Evolutionary conservation across 2,888 invertebrate species (phyloP).

Genomic region (Salpingus planirostris): DNA sequence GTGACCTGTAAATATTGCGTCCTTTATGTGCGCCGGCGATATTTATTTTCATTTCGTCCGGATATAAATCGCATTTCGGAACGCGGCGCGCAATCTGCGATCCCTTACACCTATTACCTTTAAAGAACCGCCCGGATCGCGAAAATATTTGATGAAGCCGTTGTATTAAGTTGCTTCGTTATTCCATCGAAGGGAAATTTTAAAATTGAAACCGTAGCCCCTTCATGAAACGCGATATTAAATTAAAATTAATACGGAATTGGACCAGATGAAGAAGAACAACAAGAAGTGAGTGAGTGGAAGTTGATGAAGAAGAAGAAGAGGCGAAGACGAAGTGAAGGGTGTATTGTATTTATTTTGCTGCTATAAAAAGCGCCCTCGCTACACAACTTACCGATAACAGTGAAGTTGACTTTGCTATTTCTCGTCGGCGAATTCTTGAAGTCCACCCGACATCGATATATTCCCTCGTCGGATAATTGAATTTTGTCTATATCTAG

Average conservation of each 20-base stretch:
- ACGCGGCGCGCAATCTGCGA: no score
- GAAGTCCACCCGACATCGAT: slow-evolving; percentile 66
- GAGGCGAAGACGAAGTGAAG: no score
- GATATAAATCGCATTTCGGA: slow-evolving; percentile 1
- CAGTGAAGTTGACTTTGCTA: slow-evolving; percentile 64
- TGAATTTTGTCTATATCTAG: slow-evolving; percentile 50
- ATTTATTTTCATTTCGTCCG: slow-evolving; percentile 10
- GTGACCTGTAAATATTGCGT: slow-evolving; percentile 18
- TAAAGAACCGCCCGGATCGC: neutral
- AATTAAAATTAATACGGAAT: slow-evolving; percentile 6
- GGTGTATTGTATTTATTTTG: no score
- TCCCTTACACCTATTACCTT: neutral
- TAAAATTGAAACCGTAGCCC: neutral
- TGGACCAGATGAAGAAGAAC: no score
- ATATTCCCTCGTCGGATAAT: slow-evolving; percentile 57
- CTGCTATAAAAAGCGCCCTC: no score
- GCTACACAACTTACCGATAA: slow-evolving; percentile 58
- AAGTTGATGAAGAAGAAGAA: no score
- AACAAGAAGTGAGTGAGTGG: no score
- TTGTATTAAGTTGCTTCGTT: slow-evolving; percentile 11
- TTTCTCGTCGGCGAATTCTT: slow-evolving; percentile 65
- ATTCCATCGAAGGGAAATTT: slow-evolving; percentile 4
- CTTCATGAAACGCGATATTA: slow-evolving; percentile 5
- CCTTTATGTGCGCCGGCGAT: slow-evolving; percentile 16
- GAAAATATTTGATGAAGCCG: neutral